Base-by-base conservation (phyloP, 1,140 invertebrate species). In the Mamestra configurata region DNA sequence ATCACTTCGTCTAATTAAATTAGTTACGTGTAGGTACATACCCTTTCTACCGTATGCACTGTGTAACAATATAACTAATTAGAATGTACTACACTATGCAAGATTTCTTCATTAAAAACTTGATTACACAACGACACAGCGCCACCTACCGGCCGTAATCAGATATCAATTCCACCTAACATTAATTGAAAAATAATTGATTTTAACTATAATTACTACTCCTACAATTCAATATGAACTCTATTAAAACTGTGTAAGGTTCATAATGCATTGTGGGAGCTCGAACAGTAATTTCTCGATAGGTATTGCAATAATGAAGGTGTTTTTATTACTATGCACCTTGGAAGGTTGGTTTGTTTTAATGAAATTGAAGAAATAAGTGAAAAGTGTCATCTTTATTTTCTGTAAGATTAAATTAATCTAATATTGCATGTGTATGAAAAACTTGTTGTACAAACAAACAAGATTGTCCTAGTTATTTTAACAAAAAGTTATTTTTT, bases 101-200 rank as follows among this genome's bases (percentile, higher is more conserved):
- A n/a, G 11, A 24, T 68, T 46, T 68, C 31, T 64, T 37, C 27
- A 64, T 64, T 37, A 37, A 43, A 68, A 55, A 35, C 24, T 55
- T 22, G 7, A 53, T 57, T 57, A 57, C 51, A 24, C 15, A 24
- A 68, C 64, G 15, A 15, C 20, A 22, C 22, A 59, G 53, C 71
- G 71, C 71, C 71, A 75, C 20, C 71, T 75, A 75, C 35, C 51
- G 51, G 8, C 24, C 5, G n/a, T 15, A 37, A 59, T 40, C 35
- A 46, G 64, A 68, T 59, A 75, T 55, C 71, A 59, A 59, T 75
- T 24, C 51, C 37, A 24, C 51, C 59, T 22, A 57, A 75, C 71
- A 75, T 79, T 85, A 83, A 84, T 84, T 84, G 83, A 53, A 79
- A 84, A 84, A 80, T 84, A 84, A 84, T 84, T 84, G 83, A 84